Evolutionary conservation across 1,140 invertebrate genomes (phyloP), one percentile per base, ranked within the genome.

Genomic region (Atopsyche davidsoni): DNA sequence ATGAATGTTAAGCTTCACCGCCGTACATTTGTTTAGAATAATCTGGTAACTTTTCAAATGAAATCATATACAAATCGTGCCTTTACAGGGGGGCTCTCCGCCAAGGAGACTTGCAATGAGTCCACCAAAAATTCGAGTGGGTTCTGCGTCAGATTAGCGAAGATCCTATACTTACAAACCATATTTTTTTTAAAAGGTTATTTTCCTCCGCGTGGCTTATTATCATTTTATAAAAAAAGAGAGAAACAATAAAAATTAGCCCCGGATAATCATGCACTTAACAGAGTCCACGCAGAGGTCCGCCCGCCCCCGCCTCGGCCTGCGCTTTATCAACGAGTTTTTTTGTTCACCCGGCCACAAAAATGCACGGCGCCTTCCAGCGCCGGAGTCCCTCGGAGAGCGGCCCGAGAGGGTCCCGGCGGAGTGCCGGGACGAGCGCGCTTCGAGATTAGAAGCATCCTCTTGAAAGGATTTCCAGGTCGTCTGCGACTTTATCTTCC

Each of bases 401-500:
- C 16, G n/a, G 11, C n/a, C 16, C n/a, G 32, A 16, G n/a, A 16
- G n/a, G n/a, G n/a, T 34, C n/a, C 4, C 16, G 32, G n/a, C 3
- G 32, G n/a, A 11, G 3, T 34, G n/a, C n/a, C 21, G 35, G 11
- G 7, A 7, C 35, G 4, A 22, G 2, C 10, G 3, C 28, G 7
- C 17, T 21, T 21, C 17, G 16, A 39, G 47, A 50, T 50, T 50
- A 28, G 13, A 32, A 16, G 4, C 10, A 28, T 41, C 47, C 47
- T 28, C 41, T 50, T 50, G 41, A 50, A 50, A 50, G 47, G 47
- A 50, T 50, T 39, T 50, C 18, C 47, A 23, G 19, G 47, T 50
- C 36, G n/a, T 36, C 23, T 39, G n/a, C 4, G 9, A 11, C 22
- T 34, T 48, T 48, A 48, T 48, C 46, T 16, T 24, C 10, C 17